Base-by-base conservation (phyloP, 2,113 vertebrate species). In the Platanista minor region DNA sequence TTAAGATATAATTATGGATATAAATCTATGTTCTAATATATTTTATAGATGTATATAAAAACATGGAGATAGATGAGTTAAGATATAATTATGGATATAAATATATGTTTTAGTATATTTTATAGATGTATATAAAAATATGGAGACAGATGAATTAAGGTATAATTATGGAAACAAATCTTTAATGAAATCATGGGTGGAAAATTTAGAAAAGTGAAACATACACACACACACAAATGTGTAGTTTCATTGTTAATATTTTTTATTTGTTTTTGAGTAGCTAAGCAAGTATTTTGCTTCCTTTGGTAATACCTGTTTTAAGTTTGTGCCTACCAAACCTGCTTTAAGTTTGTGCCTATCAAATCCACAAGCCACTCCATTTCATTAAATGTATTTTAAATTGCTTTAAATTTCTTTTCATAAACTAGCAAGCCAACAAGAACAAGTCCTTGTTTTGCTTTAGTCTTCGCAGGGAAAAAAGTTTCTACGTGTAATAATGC, bases 371-470 rank as follows among this genome's bases (percentile, higher is more conserved):
- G n/a, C 25, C 33, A 69, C 5, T 67, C 71, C 11, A 31, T 46
- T 67, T 92, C 88, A 90, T 82, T 91, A 74, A 95, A 69, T 33
- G 20, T 14, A 54, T 78, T 92, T 87, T 46, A 82, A 96, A 71
- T 61, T 74, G 92, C 43, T 94, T 95, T 74, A 64, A 23, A 52
- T 62, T 89, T 92, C 54, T 90, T 77, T 66, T 62, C 49, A 20
- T 78, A 87, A 95, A 72, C 66, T 17, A 91, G 29, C 1, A 64
- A 81, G 20, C 15, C 67, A 74, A 66, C 8, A 82, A 77, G 41
- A 95, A 84, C 11, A 85, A 97, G 69, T 72, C 18, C 29, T 87
- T 86, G 13, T 52, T 92, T 94, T 74, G 52, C 43, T 96, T 18
- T 77, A 87, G 81, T 62, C 31, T 85, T 87, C 88, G 21, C 20